Percentiles rank a stretch among this genome's conserved stretches.
Evolutionary conservation across 2,888 invertebrate genomes (phyloP).

Genomic region (Tupiocoris notatus): DNA sequence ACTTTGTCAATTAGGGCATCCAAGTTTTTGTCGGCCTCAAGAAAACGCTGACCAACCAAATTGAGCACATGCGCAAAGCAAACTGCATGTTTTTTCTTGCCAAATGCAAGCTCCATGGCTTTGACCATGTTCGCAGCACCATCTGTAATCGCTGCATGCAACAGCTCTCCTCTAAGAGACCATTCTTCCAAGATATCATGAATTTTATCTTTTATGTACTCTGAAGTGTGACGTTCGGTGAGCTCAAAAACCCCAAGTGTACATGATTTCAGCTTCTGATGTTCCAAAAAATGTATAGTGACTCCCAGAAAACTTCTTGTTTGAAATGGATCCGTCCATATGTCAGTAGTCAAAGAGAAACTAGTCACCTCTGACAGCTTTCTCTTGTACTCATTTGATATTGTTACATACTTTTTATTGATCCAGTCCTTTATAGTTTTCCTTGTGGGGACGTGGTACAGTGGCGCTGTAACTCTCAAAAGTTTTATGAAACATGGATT

Average conservation of each 20-base stretch:
- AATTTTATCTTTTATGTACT: neutral
- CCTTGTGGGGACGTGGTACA: too few relatives aligned
- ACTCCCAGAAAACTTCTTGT: conserved; percentile 14
- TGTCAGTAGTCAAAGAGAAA: conserved; percentile 16
- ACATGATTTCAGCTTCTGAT: neutral
- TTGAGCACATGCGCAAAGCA: conserved; percentile 53
- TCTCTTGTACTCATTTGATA: conserved; percentile 14
- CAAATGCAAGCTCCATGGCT: conserved; percentile 51
- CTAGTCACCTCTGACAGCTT: conserved; percentile 4
- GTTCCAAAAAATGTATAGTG: neutral
- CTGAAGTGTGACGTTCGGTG: conserved; percentile 4
- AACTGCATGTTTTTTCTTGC: conserved; percentile 50
- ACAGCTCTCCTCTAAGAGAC: conserved; percentile 49
- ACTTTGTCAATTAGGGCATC: conserved; percentile 12
- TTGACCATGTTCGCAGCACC: conserved; percentile 50
- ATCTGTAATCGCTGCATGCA: conserved; percentile 49
- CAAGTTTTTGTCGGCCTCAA: conserved; percentile 34
- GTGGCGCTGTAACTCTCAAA: too few relatives aligned
- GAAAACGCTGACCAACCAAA: conserved; percentile 50
- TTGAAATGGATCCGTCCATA: conserved; percentile 17
- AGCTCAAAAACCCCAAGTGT: conserved; percentile 2
- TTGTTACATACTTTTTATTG: conserved; percentile 8
- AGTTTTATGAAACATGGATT: too few relatives aligned
- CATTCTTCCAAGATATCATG: conserved; percentile 48
- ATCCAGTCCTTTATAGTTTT: conserved; percentile 10